A percentile compares a stretch with the other conserved stretches of the same genome.
Conservation (phyloP, 2,113 vertebrate genomes). For the Phrynosoma blainvillii region DNA sequence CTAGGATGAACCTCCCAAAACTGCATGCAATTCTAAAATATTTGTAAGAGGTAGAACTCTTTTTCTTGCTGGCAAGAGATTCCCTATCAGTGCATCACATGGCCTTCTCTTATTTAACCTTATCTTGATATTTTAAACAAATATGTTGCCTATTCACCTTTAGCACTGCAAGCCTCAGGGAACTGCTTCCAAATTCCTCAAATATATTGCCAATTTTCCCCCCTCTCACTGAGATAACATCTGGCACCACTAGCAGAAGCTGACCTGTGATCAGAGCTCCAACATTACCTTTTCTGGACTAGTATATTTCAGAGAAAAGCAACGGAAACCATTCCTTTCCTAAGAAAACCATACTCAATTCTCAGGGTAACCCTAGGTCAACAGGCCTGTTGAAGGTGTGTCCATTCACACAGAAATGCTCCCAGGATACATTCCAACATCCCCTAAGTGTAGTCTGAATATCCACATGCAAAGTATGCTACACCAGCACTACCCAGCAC, state of each 20-base stretch:
- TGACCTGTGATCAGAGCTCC: not conserved
- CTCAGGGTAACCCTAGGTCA: too few species aligned
- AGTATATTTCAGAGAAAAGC: too few species aligned
- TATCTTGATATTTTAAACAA: not conserved
- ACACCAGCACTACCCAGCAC: too few species aligned
- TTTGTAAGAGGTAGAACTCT: not conserved
- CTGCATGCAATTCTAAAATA: not conserved
- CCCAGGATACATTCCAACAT: too few species aligned
- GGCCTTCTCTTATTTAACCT: not conserved
- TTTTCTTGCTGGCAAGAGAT: slow-evolving; percentile 4
- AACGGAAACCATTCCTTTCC: too few species aligned
- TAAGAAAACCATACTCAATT: too few species aligned
- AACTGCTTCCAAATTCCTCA: not conserved
- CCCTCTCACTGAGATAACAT: not conserved
- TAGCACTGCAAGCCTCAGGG: not conserved
- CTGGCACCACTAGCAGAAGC: not conserved
- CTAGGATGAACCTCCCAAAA: not conserved
- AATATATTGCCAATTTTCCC: not conserved
- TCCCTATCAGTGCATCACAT: not conserved
- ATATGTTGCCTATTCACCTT: not conserved
- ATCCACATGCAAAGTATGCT: too few species aligned
- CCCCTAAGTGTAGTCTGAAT: too few species aligned
- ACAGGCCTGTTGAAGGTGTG: too few species aligned
- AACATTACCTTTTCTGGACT: too few species aligned
- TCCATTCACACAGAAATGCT: too few species aligned